Percentiles rank a stretch among this genome's conserved stretches.
Evolutionary conservation across 30 jellyfish, hydroid and myxozoan genomes (phyloP).

Genomic region (Mastigias papua): DNA sequence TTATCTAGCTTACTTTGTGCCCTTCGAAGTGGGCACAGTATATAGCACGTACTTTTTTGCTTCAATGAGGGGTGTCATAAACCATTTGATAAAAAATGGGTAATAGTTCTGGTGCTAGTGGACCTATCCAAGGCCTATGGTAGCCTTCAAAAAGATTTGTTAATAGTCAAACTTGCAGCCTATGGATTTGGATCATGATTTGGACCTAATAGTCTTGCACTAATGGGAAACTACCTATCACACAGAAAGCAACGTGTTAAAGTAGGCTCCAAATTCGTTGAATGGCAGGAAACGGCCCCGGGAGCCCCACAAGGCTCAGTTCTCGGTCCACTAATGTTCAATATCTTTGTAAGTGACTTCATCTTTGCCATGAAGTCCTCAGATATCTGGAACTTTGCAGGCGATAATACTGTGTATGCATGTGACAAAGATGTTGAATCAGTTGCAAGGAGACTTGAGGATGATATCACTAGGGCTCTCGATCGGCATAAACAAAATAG

Average conservation of each 20-base stretch:
- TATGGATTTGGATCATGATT: not conserved
- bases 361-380: not conserved
- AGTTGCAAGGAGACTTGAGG: not conserved
- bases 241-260: not conserved
- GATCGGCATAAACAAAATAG: not conserved
- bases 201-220: not conserved
- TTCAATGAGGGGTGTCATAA: not conserved
- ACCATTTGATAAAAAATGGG: not conserved
- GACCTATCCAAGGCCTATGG: not conserved
- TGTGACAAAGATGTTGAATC: not conserved
- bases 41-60: not conserved
- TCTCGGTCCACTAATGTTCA: not conserved
- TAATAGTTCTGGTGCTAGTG: not conserved
- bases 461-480: not conserved
- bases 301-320: conserved; percentile 12
- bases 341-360: not conserved
- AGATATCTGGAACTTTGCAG: not conserved
- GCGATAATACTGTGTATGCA: conserved; percentile 1
- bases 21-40: not conserved
- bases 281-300: not conserved
- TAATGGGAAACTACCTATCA: not conserved
- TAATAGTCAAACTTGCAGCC: not conserved
- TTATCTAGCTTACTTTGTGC: not conserved
- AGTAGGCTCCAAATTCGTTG: not conserved
- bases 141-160: not conserved